Base-by-base conservation (phyloP, 2,113 vertebrate genomes). In the Indicator maculatus region DNA sequence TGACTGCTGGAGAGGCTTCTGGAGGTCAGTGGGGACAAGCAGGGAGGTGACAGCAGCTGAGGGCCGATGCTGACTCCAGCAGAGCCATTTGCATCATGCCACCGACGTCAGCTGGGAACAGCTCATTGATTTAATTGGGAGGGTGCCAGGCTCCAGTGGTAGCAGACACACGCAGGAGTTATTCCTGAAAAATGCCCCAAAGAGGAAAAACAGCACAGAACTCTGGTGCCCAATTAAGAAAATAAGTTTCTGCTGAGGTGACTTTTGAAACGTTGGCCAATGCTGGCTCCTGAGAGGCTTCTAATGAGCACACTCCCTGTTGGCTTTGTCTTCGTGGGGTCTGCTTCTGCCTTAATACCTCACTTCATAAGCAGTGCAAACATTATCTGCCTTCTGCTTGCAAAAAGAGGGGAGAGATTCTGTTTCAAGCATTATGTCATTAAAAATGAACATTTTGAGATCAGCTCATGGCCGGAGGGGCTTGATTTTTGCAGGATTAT, bases 31-130 rank as follows among this genome's bases (percentile, higher is more conserved):
- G 16, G 45, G 65, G 41, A 11, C 38, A 53, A 2, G 7, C 11
- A 10, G 28, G 0, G 1, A 6, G 5, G 26, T 5, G 4, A 14
- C 0, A 2, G 58, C 36, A 3, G 1, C 0, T 0, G 6, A 28
- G 27, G 21, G 6, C 16, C 36, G 8, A 1, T 0, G 0, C 21
- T 50, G 69, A 11, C 41, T 19, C 8, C 70, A 39, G 83, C 47
- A 16, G 50, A 21, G 74, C 27, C 24, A 1, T 50, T 36, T 44
- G 2, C 78, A 16, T 55, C 70, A 1, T 1, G 2, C 60, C 33
- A 1, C 2, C 47, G 36, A 10, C 0, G 0, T 38, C 83, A 83
- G 56, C 72, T 24, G 69, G 47, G 56, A 52, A 14, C 0, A 3
- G 38, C 58, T 88, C 93, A 28, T 26, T 77, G 90, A 15, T 33